Conservation (phyloP, 2,888 invertebrate genomes). For the Cryptocephalus moraei region DNA sequence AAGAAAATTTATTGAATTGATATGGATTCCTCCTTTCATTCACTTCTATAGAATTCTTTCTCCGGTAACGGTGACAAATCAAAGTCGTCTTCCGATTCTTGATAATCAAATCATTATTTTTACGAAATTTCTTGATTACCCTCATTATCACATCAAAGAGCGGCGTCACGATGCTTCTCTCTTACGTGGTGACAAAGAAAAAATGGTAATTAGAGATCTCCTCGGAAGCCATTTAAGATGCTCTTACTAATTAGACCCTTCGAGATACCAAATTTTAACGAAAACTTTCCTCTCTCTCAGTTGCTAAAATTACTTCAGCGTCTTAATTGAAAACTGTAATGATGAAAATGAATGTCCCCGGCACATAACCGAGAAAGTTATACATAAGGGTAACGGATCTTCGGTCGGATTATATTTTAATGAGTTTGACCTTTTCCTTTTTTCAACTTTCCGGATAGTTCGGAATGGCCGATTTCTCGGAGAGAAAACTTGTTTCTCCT, state of each 20-base stretch:
- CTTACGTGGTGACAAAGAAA: not conserved
- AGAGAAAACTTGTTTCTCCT: constrained; percentile 1
- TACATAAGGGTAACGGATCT: not conserved
- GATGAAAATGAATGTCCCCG: not conserved
- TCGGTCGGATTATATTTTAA: not conserved
- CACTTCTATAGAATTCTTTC: too few relatives aligned
- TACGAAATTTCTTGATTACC: too few relatives aligned
- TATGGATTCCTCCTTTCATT: too few relatives aligned
- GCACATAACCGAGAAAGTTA: not conserved
- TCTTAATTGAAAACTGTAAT: not conserved
- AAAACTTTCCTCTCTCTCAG: not conserved
- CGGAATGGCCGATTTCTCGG: not conserved
- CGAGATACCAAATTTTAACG: not conserved
- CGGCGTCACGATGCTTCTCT: too few relatives aligned
- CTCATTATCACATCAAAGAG: too few relatives aligned
- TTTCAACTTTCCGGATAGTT: too few relatives aligned
- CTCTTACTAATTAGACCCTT: not conserved
- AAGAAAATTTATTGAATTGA: too few relatives aligned
- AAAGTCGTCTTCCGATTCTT: too few relatives aligned
- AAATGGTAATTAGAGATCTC: not conserved
- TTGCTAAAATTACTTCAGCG: not conserved
- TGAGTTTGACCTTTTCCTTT: not conserved
- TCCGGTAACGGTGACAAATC: too few relatives aligned
- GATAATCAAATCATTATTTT: too few relatives aligned
- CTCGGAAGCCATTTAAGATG: not conserved